Base-by-base conservation (phyloP, 2,113 vertebrate genomes). In the Sphyrna mokarran region DNA sequence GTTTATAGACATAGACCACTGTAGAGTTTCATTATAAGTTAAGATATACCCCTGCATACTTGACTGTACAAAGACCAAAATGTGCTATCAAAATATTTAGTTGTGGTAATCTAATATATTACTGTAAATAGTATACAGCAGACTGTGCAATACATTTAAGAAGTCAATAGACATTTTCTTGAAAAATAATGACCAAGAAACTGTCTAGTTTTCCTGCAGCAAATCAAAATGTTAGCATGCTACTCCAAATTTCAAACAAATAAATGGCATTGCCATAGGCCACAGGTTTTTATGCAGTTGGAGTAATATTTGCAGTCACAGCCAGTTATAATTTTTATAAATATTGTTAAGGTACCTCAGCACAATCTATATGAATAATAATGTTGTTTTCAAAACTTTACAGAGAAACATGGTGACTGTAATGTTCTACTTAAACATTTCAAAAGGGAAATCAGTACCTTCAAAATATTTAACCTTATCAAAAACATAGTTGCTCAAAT, bases 271-370 rank as follows among this genome's bases (percentile, higher is more conserved):
- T 66, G 58, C 89, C 89, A 93, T 37, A 66, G 61, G 89, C 58
- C 61, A 93, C 9, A 93, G 61, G 5, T n/a, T 66, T 93, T 93
- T 93, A 37, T 66, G 61, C n/a, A 93, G 7, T 66, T 93, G 61
- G 20, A 66, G 61, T 93, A 93, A 93, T 68, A 93, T 93, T 93
- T n/a, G 63, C 89, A 40, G 61, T 93, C 89, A 93, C 61, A 37
- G 37, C 58, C 89, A 68, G 29, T 91, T 91, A 66, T 66, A 66
- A 93, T 93, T 66, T 93, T 68, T 93, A 93, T 93, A 93, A 93
- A 93, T 66, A 68, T 66, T 40, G 16, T 37, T 83, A 40, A 20
- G 80, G 7, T 91, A n/a, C 9, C 1, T 66, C 66, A 66, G 16
- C 61, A 68, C 61, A 20, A 68, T 93, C 63, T 63, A 37, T 22